phyloP scores from a whole-genome alignment of 2,888 invertebrate genomes.

The Drosophila eohydei region DNA sequence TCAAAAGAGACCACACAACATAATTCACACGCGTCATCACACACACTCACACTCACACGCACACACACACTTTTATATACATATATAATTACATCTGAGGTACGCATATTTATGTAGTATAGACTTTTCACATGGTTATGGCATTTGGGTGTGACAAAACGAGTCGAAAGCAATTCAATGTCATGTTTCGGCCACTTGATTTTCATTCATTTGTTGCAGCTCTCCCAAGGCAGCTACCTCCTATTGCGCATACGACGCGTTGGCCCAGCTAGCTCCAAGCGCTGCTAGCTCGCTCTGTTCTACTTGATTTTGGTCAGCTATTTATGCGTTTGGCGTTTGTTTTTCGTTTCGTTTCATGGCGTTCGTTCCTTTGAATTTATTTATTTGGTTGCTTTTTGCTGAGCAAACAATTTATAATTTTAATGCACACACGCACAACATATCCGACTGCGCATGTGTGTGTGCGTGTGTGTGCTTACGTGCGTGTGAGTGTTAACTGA shows the following conservation, averaged over 20 bases:
- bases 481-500: conserved; percentile 60
- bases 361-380: conserved; percentile 53
- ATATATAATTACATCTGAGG: conserved; percentile 20
- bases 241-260: conserved; percentile 49
- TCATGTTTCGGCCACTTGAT: conserved; percentile 71
- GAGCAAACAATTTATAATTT: conserved; percentile 78
- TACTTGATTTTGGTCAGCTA: conserved; percentile 61
- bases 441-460: conserved; percentile 13
- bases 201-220: conserved; percentile 77
- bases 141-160: conserved; percentile 64
- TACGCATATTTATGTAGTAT: conserved; percentile 21
- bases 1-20: conserved; percentile 44
- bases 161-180: conserved; percentile 71
- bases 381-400: conserved; percentile 72
- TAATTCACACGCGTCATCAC: conserved; percentile 47
- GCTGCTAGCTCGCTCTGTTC: conserved; percentile 12
- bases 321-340: conserved; percentile 56
- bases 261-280: conserved; percentile 26
- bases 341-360: conserved; percentile 23
- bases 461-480: conserved; percentile 8
- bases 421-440: conserved; percentile 68
- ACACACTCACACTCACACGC: conserved; percentile 7
- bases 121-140: conserved; percentile 25
- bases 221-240: conserved; percentile 51
- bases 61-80: conserved; percentile 5